phyloP scores from a whole-genome alignment of 2,797 vertebrate genomes.

The Graptemys geographica region DNA sequence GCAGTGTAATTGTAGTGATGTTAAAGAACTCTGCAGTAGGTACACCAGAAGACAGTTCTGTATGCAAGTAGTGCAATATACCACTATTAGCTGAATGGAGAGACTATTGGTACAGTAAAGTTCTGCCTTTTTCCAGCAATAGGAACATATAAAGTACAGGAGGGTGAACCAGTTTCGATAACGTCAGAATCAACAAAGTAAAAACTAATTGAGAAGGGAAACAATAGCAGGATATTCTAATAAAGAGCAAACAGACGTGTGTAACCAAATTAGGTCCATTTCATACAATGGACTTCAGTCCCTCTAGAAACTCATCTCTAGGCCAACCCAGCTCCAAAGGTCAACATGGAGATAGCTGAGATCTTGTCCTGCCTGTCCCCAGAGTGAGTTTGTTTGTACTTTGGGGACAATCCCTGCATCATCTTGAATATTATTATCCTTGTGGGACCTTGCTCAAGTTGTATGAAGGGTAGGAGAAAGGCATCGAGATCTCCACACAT shows the following conservation, averaged over 20 bases:
- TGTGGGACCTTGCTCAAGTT: not conserved
- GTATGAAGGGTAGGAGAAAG: no score
- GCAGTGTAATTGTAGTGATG: constrained; percentile 53
- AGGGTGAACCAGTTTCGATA: not conserved
- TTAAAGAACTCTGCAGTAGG: constrained; percentile 52
- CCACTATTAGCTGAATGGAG: not conserved
- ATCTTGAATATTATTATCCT: not conserved
- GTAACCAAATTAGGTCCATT: not conserved
- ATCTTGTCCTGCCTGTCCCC: not conserved
- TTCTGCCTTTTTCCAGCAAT: not conserved
- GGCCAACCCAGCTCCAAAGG: not conserved
- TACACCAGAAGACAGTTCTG: constrained; percentile 26
- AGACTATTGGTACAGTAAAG: not conserved
- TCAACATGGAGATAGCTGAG: not conserved
- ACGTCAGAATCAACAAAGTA: not conserved
- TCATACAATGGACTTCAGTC: not conserved
- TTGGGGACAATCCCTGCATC: not conserved
- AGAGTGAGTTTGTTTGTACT: not conserved
- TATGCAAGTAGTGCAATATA: not conserved
- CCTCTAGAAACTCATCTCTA: not conserved
- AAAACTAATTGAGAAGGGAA: not conserved
- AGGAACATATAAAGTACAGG: not conserved
- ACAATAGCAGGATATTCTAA: not conserved
- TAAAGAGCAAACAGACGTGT: not conserved
- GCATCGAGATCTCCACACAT: no score